phyloP scores from a whole-genome alignment of 2,113 vertebrate species.

The Bos indicus region DNA sequence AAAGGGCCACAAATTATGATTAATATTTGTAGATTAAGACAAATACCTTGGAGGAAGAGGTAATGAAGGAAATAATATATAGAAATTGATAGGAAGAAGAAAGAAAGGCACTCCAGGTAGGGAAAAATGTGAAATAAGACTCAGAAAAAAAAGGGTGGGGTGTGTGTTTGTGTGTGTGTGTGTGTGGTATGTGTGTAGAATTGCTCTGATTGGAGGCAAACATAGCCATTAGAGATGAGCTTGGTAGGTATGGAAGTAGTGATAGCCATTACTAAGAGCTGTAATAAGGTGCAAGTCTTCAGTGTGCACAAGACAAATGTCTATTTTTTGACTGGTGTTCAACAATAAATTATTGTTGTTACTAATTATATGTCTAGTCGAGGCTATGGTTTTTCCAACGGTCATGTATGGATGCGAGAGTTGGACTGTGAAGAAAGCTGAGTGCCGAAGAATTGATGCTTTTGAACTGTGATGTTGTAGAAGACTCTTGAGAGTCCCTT shows the following conservation, averaged over 20 bases:
- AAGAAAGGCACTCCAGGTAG: background rate
- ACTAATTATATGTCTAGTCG: background rate
- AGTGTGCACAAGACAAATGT: background rate
- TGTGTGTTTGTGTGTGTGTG: too few relatives aligned
- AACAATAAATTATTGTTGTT: background rate
- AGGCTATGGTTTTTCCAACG: too few relatives aligned
- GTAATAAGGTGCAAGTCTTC: background rate
- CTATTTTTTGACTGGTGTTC: background rate
- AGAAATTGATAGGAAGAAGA: background rate
- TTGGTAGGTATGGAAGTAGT: background rate
- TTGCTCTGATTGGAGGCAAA: background rate
- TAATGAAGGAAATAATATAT: background rate
- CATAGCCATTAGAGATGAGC: background rate
- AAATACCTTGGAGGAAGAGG: background rate
- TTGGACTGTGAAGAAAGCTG: too few relatives aligned
- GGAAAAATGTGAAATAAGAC: background rate
- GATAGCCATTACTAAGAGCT: background rate
- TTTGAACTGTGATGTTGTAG: too few relatives aligned
- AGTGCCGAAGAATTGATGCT: too few relatives aligned
- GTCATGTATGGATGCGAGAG: too few relatives aligned
- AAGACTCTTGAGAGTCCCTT: too few relatives aligned
- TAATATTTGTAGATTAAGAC: background rate
- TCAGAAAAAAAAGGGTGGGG: background rate
- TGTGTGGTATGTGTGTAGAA: background rate
- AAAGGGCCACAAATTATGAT: background rate